Conservation (phyloP, 2,888 invertebrate genomes). For the Stenotaenia linearis region DNA sequence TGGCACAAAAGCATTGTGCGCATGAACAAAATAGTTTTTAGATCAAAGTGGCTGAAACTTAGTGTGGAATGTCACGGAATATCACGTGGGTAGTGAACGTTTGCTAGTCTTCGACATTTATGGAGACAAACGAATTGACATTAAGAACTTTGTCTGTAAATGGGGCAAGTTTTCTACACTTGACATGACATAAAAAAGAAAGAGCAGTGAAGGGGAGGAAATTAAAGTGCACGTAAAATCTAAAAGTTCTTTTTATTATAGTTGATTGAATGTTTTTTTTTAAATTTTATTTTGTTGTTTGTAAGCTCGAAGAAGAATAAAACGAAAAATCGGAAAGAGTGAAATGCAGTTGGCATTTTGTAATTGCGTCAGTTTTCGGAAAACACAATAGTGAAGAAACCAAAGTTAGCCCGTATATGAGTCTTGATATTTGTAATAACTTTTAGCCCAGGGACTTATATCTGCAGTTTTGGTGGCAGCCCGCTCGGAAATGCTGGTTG, state of each 20-base stretch:
- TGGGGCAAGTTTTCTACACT: not conserved
- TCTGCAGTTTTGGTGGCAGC: slow-evolving; percentile 24
- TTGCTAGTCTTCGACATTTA: not conserved
- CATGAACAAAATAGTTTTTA: not conserved
- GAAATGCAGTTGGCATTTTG: not conserved
- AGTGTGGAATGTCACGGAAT: not conserved
- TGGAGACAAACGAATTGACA: slow-evolving; percentile 3
- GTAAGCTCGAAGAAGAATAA: not conserved
- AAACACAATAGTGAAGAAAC: slow-evolving; percentile 16
- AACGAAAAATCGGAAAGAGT: not conserved
- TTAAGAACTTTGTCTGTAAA: slow-evolving; percentile 1
- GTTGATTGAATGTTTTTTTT: not conserved
- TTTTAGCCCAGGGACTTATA: slow-evolving; percentile 12
- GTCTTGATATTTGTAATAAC: slow-evolving; percentile 23
- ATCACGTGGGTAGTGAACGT: not conserved
- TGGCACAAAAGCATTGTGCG: not conserved
- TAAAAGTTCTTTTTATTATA: not conserved
- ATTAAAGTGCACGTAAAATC: slow-evolving; percentile 3
- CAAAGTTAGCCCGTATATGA: slow-evolving; percentile 17
- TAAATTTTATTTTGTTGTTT: not conserved
- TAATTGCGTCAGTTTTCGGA: not conserved
- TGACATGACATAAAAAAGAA: not conserved
- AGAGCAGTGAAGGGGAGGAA: not conserved
- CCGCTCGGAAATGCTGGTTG: slow-evolving; percentile 26
- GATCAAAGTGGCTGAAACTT: slow-evolving; percentile 12